Base-by-base conservation (phyloP, 2,888 invertebrate species). In the Subacronicta megacephala region DNA sequence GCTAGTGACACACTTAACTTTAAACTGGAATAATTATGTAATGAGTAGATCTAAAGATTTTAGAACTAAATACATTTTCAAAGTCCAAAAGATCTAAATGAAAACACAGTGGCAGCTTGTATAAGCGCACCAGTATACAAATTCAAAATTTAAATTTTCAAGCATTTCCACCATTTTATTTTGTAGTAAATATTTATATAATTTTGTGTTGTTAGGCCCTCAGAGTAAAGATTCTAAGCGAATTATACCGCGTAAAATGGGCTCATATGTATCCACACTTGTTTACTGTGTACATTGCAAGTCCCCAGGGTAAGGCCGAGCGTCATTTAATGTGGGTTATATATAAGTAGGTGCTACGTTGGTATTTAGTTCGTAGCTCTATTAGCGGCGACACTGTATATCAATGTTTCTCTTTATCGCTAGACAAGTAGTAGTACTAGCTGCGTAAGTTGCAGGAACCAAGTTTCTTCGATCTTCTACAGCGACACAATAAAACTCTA, bases 221-320 rank as follows among this genome's bases (percentile, higher is more conserved):
- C 29, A 37, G 62, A 62, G 69, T 55, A 62, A 68, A 62, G 68
- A 62, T 41, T 68, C 33, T 64, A 69, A 69, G 42, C 49, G 35
- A 62, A 55, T 55, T 50, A 55, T 37, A 17, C 12, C 15, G 45
- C 42, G 37, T 50, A 37, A 69, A 69, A 45, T 65, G 56, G 20
- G 45, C n/a, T 56, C 26, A 38, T 56, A 42, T 54, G 44, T 62
- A 43, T 62, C 44, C 38, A 52, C 47, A 44, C 40, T 54, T 50
- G 44, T 64, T 62, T 68, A 45, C 37, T 64, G 45, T 58, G 49
- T 57, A 52, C 52, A 54, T 64, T 56, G 55, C 53, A 51, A 13
- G 50, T 33, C 53, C 49, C 49, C 5, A 5, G 47, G 36, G 50
- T 16, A 42, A 38, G 56, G 47, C 18, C 55, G 59, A 47, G 60